phyloP scores from a whole-genome alignment of 2,888 invertebrate species.

The Pseudanteris insignis region DNA sequence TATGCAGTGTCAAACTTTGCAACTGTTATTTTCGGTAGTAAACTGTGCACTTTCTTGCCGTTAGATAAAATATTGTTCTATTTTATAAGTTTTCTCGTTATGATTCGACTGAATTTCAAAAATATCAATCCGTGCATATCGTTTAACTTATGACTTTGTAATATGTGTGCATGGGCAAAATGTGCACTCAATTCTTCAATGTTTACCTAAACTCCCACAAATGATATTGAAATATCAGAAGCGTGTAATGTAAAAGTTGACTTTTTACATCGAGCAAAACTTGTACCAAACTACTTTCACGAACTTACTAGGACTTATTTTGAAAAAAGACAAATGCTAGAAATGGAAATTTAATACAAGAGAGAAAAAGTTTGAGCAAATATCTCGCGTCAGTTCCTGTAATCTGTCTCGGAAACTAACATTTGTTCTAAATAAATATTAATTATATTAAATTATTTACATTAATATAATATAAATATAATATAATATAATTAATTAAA shows the following conservation, averaged over 20 bases:
- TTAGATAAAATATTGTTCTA: conserved; percentile 31
- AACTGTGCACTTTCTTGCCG: conserved; percentile 35
- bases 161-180: conserved; percentile 15
- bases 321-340: neutral
- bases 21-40: conserved; percentile 43
- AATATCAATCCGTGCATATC: conserved; percentile 27
- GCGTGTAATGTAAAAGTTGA: conserved; percentile 12
- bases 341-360: neutral
- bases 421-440: too few relatives aligned
- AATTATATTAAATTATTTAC: too few relatives aligned
- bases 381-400: too few relatives aligned
- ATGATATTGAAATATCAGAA: conserved; percentile 14
- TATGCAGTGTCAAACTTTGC: conserved; percentile 42
- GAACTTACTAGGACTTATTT: neutral
- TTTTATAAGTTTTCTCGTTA: conserved; percentile 39
- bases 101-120: conserved; percentile 27
- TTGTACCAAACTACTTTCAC: too few relatives aligned
- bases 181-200: conserved; percentile 1
- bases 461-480: too few relatives aligned
- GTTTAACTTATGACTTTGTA: conserved; percentile 32
- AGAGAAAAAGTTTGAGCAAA: neutral
- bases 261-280: neutral
- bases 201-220: conserved; percentile 13
- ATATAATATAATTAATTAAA: too few relatives aligned
- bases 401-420: too few relatives aligned